These are phyloP conservation scores for Agriopis aurantiaria DNA, from an alignment of 2,888 invertebrate genomes.

Conservation along the genomic window DNA sequence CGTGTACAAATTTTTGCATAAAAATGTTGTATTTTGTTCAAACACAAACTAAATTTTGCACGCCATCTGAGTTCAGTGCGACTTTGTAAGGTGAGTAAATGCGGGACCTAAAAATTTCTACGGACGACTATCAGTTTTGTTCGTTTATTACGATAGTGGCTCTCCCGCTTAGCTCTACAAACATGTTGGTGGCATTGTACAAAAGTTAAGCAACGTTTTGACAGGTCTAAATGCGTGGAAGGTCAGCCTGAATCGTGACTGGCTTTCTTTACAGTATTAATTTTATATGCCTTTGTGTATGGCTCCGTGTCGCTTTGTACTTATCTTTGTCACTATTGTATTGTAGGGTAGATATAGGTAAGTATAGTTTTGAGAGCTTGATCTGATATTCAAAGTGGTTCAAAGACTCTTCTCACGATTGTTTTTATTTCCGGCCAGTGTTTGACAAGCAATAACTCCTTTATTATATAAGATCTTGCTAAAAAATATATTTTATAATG, in stretches of 20 bases:
- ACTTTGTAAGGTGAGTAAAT: background rate
- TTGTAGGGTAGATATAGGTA: background rate
- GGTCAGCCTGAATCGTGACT: slow-evolving; percentile 32
- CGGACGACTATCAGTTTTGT: too few relatives aligned
- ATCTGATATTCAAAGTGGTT: background rate
- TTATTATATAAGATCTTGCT: background rate
- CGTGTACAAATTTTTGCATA: background rate
- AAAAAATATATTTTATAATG: too few relatives aligned
- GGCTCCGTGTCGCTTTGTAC: slow-evolving; percentile 2
- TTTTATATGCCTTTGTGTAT: slow-evolving; percentile 9
- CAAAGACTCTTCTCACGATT: slow-evolving; percentile 3
- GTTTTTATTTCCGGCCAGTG: slow-evolving; percentile 10
- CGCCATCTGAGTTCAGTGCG: background rate
- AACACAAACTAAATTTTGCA: slow-evolving; percentile 22
- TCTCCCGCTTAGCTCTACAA: background rate
- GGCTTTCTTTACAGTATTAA: slow-evolving; percentile 32
- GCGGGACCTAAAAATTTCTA: background rate
- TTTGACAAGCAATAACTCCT: background rate
- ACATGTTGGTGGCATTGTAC: slow-evolving; percentile 1
- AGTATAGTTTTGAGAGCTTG: background rate
- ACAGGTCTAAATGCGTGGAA: slow-evolving; percentile 28
- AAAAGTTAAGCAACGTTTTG: slow-evolving; percentile 25
- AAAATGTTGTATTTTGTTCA: slow-evolving; percentile 4
- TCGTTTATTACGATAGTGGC: background rate
- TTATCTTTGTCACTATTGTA: background rate